A percentile compares a stretch with the other conserved stretches of the same genome.
phyloP scores from a whole-genome alignment of 1,140 invertebrate species.

The Pachypsylla venusta region DNA sequence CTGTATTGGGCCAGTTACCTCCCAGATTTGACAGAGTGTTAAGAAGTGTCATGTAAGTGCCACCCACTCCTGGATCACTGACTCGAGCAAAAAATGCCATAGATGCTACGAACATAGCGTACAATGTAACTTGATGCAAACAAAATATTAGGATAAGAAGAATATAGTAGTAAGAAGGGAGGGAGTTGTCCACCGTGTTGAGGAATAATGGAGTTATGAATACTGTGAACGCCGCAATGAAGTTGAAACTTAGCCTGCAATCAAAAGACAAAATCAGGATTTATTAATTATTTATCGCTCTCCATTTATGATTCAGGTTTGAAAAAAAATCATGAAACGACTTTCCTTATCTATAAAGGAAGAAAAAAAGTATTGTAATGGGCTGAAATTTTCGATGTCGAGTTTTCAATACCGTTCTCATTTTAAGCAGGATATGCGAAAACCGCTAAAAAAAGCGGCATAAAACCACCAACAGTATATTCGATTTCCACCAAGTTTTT shows the following conservation, averaged over 20 bases:
- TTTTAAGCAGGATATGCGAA: too few species aligned
- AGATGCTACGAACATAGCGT: constrained; percentile 62
- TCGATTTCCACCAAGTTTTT: too few species aligned
- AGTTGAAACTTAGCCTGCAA: constrained; percentile 51
- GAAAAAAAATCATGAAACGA: too few species aligned
- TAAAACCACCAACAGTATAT: too few species aligned
- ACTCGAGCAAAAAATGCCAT: constrained; percentile 77
- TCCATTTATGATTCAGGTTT: too few species aligned
- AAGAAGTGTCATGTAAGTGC: constrained; percentile 98
- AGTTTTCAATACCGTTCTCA: too few species aligned
- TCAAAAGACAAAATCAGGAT: constrained; percentile 14
- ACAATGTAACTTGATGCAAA: constrained; percentile 44
- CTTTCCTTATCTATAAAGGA: too few species aligned
- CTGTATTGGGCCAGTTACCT: constrained; percentile 89
- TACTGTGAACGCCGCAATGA: neutral
- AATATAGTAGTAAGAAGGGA: neutral
- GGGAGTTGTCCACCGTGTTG: neutral
- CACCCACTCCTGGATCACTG: constrained; percentile 85
- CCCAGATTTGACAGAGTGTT: constrained; percentile 95
- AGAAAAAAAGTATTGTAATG: too few species aligned
- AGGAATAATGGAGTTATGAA: neutral
- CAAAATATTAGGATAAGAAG: neutral
- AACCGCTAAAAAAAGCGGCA: too few species aligned
- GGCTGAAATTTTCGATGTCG: too few species aligned
- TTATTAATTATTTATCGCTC: too few species aligned